phyloP scores from a whole-genome alignment of 2,113 vertebrate genomes.

The Scomber colias region DNA sequence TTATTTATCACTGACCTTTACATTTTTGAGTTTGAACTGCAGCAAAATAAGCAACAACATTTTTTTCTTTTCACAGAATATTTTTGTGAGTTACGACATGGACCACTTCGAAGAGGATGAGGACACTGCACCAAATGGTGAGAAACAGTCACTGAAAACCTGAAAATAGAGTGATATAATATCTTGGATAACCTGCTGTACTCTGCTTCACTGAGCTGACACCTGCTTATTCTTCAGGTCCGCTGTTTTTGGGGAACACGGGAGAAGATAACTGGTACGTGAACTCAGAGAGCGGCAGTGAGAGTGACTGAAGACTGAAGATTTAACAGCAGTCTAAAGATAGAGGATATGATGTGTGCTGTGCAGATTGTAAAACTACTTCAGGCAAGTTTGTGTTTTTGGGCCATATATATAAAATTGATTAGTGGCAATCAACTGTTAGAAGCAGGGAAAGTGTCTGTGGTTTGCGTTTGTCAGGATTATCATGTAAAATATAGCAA shows the following conservation, averaged over 20 bases:
- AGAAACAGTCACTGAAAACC: background rate
- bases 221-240: constrained; percentile 51
- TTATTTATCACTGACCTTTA: no score
- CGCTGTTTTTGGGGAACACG: constrained; percentile 57
- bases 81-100: constrained; percentile 81
- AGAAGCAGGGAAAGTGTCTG: no score
- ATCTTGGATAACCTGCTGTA: background rate
- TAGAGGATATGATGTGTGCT: no score
- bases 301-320: constrained; percentile 73
- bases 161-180: background rate
- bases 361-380: no score
- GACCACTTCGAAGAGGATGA: constrained; percentile 75
- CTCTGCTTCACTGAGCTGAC: background rate
- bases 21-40: background rate
- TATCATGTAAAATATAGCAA: no score
- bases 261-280: constrained; percentile 64
- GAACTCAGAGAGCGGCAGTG: constrained; percentile 63
- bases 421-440: no score
- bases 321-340: no score
- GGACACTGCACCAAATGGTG: constrained; percentile 47
- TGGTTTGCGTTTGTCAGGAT: no score
- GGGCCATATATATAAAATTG: no score
- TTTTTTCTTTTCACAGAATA: constrained; percentile 65
- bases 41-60: background rate
- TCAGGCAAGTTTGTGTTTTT: no score